These are phyloP conservation scores for Stylophora pistillata DNA, from an alignment of 64 coral and sea anemone genomes.

Conservation along the genomic window DNA sequence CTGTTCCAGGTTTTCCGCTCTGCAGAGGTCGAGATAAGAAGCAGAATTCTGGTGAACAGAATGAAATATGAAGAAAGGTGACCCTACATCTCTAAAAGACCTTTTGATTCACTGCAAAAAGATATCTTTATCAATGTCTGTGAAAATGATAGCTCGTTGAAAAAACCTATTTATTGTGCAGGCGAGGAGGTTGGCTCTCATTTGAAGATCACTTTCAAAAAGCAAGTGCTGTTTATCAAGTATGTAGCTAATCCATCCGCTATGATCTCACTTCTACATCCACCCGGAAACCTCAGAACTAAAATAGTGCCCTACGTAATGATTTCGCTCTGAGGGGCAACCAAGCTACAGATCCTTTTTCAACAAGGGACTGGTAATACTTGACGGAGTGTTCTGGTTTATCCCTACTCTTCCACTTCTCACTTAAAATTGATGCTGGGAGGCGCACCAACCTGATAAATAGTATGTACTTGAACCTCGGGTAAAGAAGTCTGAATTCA, in stretches of 20 bases:
- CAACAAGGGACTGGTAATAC: too few species aligned
- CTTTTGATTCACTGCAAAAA: background rate
- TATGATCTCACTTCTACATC: background rate
- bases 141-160: background rate
- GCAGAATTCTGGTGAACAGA: slow-evolving; percentile 13
- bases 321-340: too few species aligned
- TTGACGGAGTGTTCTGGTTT: too few species aligned
- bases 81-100: background rate
- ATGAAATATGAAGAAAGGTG: slow-evolving; percentile 7
- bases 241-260: background rate
- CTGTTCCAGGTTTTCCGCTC: background rate
- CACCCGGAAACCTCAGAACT: too few species aligned
- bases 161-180: background rate
- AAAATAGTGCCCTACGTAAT: too few species aligned
- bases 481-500: too few species aligned
- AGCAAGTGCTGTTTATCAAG: slow-evolving; percentile 22
- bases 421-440: too few species aligned
- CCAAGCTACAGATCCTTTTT: too few species aligned
- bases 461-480: too few species aligned
- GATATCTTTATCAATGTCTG: too few species aligned
- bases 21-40: background rate
- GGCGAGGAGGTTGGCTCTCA: slow-evolving; percentile 62
- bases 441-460: too few species aligned
- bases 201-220: slow-evolving; percentile 30
- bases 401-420: too few species aligned